Base-by-base conservation (phyloP, 2,888 invertebrate genomes). In the Harmothoe impar region DNA sequence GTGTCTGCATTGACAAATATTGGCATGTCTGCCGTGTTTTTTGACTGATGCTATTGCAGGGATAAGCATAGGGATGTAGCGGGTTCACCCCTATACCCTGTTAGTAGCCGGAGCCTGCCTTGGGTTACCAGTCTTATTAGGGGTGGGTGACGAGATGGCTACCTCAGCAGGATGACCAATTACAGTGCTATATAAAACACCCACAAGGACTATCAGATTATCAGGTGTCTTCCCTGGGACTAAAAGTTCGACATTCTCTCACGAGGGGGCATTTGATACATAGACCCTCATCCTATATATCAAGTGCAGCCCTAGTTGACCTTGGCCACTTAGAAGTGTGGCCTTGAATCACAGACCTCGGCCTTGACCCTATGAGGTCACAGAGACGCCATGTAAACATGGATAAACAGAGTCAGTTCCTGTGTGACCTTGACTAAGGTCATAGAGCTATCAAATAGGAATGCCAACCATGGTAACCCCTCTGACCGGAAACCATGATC, bases 361-460 rank as follows among this genome's bases (percentile, higher is more conserved):
- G 15, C 72, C 25, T 72, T 25, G 72, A 72, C 72, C 81, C 10
- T 43, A 23, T 33, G 35, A 43, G 31, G 77, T 25, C 77, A 77
- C 0, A 1, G 81, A n/a, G 72, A 29, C 29, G 17, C 81, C 81
- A 15, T 7, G 81, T 81, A 81, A 81, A 81, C 81, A 81, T 0
- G 15, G 20, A 35, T 43, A 81, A 81, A 81, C 43, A 43, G 35
- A 72, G 29, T n/a, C n/a, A 72, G n/a, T 29, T 15, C 29, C 25
- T 17, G 77, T 3, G 25, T 77, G 81, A 20, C 81, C 81, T 43
- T 81, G 81, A 81, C 81, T 43, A 81, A 77, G 81, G 35, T 43
- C 43, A 35, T 23, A 15, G 15, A 81, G 81, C 35, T 43, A 81
- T 81, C 81, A 81, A 33, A 23, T 29, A 23, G 62, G 77, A n/a